A percentile compares a stretch with the other conserved stretches of the same genome.
Conservation (phyloP, 2,888 invertebrate genomes). For the Agrilus mali region DNA sequence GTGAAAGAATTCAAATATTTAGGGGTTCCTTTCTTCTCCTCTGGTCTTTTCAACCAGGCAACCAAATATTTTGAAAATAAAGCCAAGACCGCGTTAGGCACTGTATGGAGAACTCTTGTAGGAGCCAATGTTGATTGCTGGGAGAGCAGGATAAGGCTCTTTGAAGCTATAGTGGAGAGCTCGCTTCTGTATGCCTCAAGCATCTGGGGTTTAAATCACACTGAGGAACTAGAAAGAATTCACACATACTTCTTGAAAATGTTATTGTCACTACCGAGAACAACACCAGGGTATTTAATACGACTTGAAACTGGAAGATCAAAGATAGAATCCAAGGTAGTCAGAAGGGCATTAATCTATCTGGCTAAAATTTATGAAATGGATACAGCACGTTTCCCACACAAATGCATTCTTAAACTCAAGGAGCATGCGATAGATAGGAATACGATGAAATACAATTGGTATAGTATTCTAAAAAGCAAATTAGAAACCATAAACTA, state of each 20-base stretch:
- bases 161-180: neutral
- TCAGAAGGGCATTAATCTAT: neutral
- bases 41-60: neutral
- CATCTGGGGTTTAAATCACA: neutral
- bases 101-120: no score
- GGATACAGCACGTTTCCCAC: no score
- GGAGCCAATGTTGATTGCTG: no score
- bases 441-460: no score
- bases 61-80: constrained; percentile 1
- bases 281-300: neutral
- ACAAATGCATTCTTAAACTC: no score
- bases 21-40: no score
- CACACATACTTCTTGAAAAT: neutral
- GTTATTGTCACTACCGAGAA: neutral
- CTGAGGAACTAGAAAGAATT: neutral
- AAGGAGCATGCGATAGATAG: no score
- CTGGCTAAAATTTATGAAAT: neutral
- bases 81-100: no score
- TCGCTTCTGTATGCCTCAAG: neutral
- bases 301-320: neutral
- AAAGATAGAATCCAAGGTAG: neutral
- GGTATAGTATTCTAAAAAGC: no score
- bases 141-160: no score
- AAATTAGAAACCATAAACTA: no score
- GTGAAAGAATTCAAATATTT: no score